Base-by-base conservation (phyloP, 2,113 vertebrate genomes). In the Numenius arquata region DNA sequence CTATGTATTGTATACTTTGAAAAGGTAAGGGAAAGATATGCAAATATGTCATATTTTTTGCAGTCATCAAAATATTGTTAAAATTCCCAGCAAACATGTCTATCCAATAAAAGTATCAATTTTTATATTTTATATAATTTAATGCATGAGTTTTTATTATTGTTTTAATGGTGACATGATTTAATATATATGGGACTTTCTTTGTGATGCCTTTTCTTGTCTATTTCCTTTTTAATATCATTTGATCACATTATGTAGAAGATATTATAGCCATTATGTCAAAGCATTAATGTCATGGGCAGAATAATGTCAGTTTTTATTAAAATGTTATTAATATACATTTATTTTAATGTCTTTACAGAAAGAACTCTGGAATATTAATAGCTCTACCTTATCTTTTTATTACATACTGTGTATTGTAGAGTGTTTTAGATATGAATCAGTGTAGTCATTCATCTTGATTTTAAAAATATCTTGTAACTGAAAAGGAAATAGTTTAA, bases 231-330 rank as follows among this genome's bases (percentile, higher is more conserved):
- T 87, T 88, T 74, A 88, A 68, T 94, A 72, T 67, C 5, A 50
- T 83, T 90, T 85, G n/a, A 82, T 91, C 70, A 65, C 48, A 84
- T 81, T 75, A 48, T 65, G 19, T 76, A 85, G 34, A 89, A 75
- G 26, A 87, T 63, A 91, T 63, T 83, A 91, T 41, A 87, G 62
- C 34, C 50, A 80, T 89, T 96, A 89, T 72, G 50, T 77, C 66
- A 93, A 89, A 79, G 20, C 27, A 53, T 79, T 94, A 95, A 90
- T 89, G 26, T 80, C n/a, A 80, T 32, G 32, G 11, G 21, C 26
- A 88, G 66, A 92, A 91, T 96, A 82, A 95, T 81, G 67, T 19
- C 20, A 83, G 13, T 15, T 96, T 97, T 89, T 77, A 85, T 89
- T 80, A 89, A 96, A 83, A 89, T 62, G 6, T 38, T 93, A 96